A percentile compares a stretch with the other conserved stretches of the same genome.
Conservation (phyloP, 2,113 vertebrate species). For the Bubalus kerabau region DNA sequence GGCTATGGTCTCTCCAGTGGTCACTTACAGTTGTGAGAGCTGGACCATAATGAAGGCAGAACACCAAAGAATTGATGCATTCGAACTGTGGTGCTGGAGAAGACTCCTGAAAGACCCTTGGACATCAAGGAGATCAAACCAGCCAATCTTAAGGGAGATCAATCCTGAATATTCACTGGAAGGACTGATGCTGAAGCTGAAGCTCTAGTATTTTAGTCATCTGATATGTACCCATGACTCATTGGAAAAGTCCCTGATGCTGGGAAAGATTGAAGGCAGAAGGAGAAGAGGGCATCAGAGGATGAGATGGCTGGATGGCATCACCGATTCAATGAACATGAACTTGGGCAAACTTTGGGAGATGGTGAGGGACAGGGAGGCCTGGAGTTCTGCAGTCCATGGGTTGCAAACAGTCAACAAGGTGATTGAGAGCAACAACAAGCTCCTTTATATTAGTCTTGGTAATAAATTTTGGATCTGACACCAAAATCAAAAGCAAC, state of each 20-base stretch:
- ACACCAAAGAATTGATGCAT: neutral
- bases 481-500: neutral
- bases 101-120: neutral
- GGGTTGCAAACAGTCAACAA: neutral
- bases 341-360: neutral
- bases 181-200: neutral
- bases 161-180: neutral
- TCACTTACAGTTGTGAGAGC: neutral
- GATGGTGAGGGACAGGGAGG: neutral
- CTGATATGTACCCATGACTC: neutral
- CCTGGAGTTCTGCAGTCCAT: accelerated
- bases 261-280: neutral
- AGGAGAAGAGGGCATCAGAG: neutral
- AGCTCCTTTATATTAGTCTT: neutral
- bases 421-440: neutral
- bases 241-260: neutral
- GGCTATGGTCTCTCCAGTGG: neutral
- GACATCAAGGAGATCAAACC: neutral
- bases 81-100: neutral
- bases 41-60: neutral
- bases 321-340: neutral
- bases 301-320: neutral
- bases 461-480: neutral
- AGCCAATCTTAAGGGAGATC: neutral
- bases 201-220: neutral